Percentiles rank a stretch among this genome's conserved stretches.
Evolutionary conservation across 23 tunicate genomes (phyloP).

Genomic region (Halocynthia roretzi): DNA sequence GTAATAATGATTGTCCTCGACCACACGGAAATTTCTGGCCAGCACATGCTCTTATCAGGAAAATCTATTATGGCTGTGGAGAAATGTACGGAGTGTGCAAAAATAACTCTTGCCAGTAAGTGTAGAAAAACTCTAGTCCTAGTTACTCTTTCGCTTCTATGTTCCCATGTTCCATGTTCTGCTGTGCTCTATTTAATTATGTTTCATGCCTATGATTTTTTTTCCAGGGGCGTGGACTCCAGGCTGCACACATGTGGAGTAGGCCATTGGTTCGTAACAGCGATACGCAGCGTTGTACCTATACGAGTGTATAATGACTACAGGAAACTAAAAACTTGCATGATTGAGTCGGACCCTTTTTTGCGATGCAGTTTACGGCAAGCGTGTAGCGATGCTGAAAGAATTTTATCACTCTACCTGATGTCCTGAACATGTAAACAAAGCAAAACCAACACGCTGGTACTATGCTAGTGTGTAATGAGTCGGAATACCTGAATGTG

Average conservation of each 20-base stretch:
- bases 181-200: neutral
- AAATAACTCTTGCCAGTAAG: slow-evolving; percentile 44
- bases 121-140: neutral
- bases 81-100: slow-evolving; percentile 37
- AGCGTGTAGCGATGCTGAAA: slow-evolving; percentile 31
- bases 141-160: too few relatives aligned
- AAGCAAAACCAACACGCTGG: too few relatives aligned
- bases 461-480: too few relatives aligned
- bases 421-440: too few relatives aligned
- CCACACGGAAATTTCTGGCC: slow-evolving; percentile 70
- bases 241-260: slow-evolving; percentile 62
- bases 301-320: slow-evolving; percentile 13
- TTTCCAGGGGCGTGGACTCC: slow-evolving; percentile 63
- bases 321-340: slow-evolving; percentile 31
- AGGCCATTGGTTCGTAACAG: slow-evolving; percentile 48
- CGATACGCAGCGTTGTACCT: slow-evolving; percentile 29
- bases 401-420: too few relatives aligned
- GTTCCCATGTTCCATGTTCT: too few relatives aligned
- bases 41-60: slow-evolving; percentile 40
- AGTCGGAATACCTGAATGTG: too few relatives aligned
- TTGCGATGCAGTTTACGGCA: slow-evolving; percentile 31
- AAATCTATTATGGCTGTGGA: slow-evolving; percentile 48
- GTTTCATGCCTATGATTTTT: neutral
- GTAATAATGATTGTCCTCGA: slow-evolving; percentile 41
- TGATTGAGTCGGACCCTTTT: slow-evolving; percentile 20